Evolutionary conservation across 2,113 vertebrate genomes (phyloP), one percentile per base, ranked within the genome.

Genomic region (Bujurquina vittata): DNA sequence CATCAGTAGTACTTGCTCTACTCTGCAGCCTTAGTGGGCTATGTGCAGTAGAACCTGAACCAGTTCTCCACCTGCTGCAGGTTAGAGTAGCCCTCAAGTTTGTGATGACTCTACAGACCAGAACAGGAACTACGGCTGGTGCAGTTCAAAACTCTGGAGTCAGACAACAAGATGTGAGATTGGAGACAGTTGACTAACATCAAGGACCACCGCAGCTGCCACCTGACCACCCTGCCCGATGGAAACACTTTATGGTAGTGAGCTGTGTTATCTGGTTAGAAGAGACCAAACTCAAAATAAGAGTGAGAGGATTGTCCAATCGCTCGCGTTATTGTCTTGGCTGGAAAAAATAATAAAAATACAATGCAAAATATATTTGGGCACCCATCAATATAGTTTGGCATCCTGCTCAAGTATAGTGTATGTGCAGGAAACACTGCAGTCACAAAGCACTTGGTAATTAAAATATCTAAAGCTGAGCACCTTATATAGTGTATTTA

Each of bases 391-490:
- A 49, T 31, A 52, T 10, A 72, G 29, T 26, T 69, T 3, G 43
- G 17, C 23, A 69, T 17, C 9, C 18, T 12, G 43, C 46, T 26
- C 46, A 52, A 72, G 43, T n/a, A 52, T 52, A 52, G 46, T n/a
- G 46, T 72, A n/a, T 52, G 26, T 54, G 10, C 20, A 17, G 43
- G 17, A 72, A 52, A 72, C 26, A 72, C 17, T 72, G 18, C 46
- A 72, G 52, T 72, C 31, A 52, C 65, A 54, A 52, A 3, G 46
- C 54, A 14, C 26, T 54, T 72, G 5, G 10, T 17, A 72, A 72
- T 72, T 72, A 72, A 72, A 72, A 72, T 72, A 72, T 54, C 54
- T 72, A 52, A 26, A 72, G 67, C 67, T 14, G 26, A 72, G 26
- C 18, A 72, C 46, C 67, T 72, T 72, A 26, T 72, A 54, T 31